Evolutionary conservation across 2,797 vertebrate genomes (phyloP).

Genomic region (Odontamblyopus lacepedii): DNA sequence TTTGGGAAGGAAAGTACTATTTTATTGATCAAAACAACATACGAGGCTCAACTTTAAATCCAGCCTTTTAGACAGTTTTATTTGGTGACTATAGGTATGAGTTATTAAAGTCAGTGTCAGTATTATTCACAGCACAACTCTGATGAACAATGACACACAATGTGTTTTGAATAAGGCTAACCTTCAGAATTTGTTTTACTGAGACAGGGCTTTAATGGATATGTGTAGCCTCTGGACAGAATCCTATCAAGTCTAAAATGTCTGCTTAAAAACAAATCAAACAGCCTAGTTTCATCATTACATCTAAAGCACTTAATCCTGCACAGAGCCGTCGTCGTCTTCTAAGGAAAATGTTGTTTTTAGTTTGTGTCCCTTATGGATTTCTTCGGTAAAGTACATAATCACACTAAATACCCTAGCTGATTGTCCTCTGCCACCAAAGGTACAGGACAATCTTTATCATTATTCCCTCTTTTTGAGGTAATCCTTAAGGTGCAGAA

Average conservation of each 20-base stretch:
- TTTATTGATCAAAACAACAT: background rate
- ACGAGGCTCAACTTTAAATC: background rate
- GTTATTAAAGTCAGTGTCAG: too few species aligned
- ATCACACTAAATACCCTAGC: slow-evolving; percentile 49
- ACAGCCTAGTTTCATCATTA: slow-evolving; percentile 67
- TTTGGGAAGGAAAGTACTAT: background rate
- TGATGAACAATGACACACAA: too few species aligned
- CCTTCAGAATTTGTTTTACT: slow-evolving; percentile 11
- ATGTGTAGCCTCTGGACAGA: slow-evolving; percentile 62
- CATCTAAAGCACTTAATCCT: slow-evolving; percentile 73
- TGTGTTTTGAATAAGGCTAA: background rate
- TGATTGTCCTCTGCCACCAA: slow-evolving; percentile 30
- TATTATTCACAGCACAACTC: too few species aligned
- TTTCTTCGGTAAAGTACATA: slow-evolving; percentile 41
- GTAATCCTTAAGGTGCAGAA: slow-evolving; percentile 14
- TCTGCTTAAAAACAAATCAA: slow-evolving; percentile 72
- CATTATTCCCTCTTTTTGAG: slow-evolving; percentile 11
- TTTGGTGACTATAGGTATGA: background rate
- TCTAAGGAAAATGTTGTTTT: slow-evolving; percentile 49
- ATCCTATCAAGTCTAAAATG: slow-evolving; percentile 65
- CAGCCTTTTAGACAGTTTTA: background rate
- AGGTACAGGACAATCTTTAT: slow-evolving; percentile 26
- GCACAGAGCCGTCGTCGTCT: slow-evolving; percentile 43
- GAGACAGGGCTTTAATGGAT: slow-evolving; percentile 71
- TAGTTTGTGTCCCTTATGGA: slow-evolving; percentile 57